These are phyloP conservation scores for Myopa testacea DNA, from an alignment of 2,888 invertebrate genomes.

Conservation along the genomic window DNA sequence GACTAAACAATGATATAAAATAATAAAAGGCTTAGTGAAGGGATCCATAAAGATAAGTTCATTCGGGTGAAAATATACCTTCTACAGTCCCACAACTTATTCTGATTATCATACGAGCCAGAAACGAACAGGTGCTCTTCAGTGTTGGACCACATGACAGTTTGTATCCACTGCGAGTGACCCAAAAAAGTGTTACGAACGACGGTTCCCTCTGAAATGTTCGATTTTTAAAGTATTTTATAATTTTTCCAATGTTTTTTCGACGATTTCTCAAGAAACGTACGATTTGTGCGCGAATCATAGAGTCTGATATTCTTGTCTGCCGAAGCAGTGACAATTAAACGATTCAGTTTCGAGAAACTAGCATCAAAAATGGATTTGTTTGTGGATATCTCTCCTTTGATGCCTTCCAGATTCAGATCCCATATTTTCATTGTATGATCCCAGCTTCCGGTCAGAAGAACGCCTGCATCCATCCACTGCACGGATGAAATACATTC, in stretches of 20 bases:
- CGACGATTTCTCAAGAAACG: constrained; percentile 38
- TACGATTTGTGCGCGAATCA: constrained; percentile 89
- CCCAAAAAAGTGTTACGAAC: constrained; percentile 87
- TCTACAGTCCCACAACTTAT: constrained; percentile 96
- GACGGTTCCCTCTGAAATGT: constrained; percentile 79
- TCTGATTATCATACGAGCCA: constrained; percentile 88
- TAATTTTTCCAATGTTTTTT: neutral
- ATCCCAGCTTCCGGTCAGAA: constrained; percentile 94
- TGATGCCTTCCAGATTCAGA: constrained; percentile 84
- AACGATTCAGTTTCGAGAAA: constrained; percentile 81
- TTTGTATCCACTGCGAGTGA: constrained; percentile 92
- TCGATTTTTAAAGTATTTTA: neutral
- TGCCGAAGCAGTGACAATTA: constrained; percentile 87
- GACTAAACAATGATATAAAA: constrained; percentile 71
- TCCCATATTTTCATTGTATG: constrained; percentile 97
- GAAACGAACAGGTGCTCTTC: constrained; percentile 90
- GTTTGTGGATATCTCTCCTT: constrained; percentile 85
- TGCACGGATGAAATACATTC: constrained; percentile 88
- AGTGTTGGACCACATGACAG: constrained; percentile 88
- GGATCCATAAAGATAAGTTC: neutral
- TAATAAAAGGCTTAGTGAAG: neutral
- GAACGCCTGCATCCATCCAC: constrained; percentile 84
- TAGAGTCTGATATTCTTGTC: constrained; percentile 92
- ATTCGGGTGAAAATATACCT: constrained; percentile 71
- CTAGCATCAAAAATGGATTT: constrained; percentile 91